A percentile compares a stretch with the other conserved stretches of the same genome.
phyloP scores from a whole-genome alignment of 2,797 vertebrate species.

The Onychomys arenicola region DNA sequence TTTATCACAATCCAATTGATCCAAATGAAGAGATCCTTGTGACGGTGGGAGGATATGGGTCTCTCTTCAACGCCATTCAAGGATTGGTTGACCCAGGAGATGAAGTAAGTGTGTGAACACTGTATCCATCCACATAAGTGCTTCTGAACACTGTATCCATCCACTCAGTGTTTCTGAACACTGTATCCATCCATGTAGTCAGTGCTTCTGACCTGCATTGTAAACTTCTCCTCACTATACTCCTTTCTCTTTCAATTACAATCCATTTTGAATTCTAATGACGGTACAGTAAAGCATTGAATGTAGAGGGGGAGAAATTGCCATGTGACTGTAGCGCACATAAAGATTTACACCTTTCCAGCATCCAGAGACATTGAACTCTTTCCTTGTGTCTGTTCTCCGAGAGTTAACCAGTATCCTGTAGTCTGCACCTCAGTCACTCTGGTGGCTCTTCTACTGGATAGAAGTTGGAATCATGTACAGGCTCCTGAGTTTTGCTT shows the following conservation, averaged over 20 bases:
- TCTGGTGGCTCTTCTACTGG: background rate
- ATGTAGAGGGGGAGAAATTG: background rate
- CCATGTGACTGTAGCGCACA: background rate
- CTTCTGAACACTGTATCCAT: background rate
- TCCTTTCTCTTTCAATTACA: background rate
- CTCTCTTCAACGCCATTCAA: constrained; percentile 94
- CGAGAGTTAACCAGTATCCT: background rate
- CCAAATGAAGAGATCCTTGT: constrained; percentile 95
- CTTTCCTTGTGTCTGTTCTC: background rate
- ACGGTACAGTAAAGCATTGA: background rate
- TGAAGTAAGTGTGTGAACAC: constrained; percentile 89
- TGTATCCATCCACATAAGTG: background rate
- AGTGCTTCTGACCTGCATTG: background rate
- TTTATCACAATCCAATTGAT: constrained; percentile 91
- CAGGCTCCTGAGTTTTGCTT: background rate
- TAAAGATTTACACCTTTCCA: background rate
- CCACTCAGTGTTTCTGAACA: background rate
- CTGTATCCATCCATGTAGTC: background rate
- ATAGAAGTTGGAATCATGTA: background rate
- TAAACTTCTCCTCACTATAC: background rate
- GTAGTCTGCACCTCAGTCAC: background rate
- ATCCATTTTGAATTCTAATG: background rate
- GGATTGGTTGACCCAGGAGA: constrained; percentile 95
- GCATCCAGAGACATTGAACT: background rate
- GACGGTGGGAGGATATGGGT: constrained; percentile 96